Evolutionary conservation across 2,888 invertebrate genomes (phyloP).

Genomic region (Cephus nigrinus): DNA sequence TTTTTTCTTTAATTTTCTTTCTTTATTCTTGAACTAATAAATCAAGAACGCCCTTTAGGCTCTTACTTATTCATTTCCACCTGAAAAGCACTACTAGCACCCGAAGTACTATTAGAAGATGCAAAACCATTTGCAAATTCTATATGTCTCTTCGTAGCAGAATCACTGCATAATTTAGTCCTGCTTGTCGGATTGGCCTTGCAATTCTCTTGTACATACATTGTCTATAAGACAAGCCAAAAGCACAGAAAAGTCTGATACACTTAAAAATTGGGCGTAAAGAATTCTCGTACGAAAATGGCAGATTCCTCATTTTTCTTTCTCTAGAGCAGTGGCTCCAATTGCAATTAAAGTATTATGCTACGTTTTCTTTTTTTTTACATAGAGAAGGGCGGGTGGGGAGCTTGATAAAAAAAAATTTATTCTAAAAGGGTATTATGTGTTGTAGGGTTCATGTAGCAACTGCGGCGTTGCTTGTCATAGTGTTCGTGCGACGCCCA

Average conservation of each 20-base stretch:
- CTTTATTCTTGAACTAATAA: not conserved
- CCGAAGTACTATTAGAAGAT: not conserved
- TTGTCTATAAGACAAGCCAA: too few species aligned
- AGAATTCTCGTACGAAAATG: not conserved
- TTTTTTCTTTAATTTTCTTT: not conserved
- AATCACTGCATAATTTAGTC: too few species aligned
- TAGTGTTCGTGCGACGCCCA: conserved; percentile 79
- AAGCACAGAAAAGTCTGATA: not conserved
- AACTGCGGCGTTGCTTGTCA: conserved; percentile 83
- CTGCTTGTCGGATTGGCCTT: too few species aligned
- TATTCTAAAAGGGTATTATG: conserved; percentile 59
- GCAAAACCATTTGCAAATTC: not conserved
- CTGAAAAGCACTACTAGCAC: not conserved
- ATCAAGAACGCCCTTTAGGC: not conserved
- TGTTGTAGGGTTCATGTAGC: conserved; percentile 69
- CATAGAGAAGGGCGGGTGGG: conserved; percentile 13
- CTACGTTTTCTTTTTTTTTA: not conserved
- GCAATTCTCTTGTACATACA: too few species aligned
- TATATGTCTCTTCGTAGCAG: not conserved
- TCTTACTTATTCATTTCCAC: not conserved
- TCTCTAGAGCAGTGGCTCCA: not conserved
- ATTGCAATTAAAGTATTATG: not conserved
- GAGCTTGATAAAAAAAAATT: conserved; percentile 23
- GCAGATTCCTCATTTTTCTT: not conserved
- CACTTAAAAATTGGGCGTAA: not conserved